Evolutionary conservation across 2,797 vertebrate genomes (phyloP).

Genomic region (Calcarius lapponicus): DNA sequence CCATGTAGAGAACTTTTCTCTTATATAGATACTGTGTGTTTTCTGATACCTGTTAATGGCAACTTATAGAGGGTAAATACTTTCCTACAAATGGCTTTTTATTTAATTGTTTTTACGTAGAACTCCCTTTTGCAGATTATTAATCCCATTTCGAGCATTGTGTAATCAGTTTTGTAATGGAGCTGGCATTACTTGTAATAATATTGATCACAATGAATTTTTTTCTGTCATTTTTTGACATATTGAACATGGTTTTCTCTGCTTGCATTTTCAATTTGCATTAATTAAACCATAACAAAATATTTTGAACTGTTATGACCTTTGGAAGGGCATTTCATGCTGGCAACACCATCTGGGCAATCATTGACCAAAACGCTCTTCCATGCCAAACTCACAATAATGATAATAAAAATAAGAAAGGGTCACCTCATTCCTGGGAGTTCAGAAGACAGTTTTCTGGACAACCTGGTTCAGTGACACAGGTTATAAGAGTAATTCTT

Average conservation of each 20-base stretch:
- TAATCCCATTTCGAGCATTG: background rate
- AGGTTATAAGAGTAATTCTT: background rate
- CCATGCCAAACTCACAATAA: background rate
- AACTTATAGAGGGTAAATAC: background rate
- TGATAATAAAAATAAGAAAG: background rate
- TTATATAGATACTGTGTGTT: fast-evolving
- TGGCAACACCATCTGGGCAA: background rate
- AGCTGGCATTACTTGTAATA: background rate
- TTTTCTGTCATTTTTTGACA: background rate
- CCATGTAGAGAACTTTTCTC: background rate
- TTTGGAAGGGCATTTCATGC: constrained; percentile 12
- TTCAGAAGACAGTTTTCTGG: background rate
- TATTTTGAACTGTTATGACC: background rate
- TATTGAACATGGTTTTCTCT: background rate
- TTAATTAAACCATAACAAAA: background rate
- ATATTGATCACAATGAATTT: background rate
- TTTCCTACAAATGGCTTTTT: background rate
- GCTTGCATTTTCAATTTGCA: background rate
- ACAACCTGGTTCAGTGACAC: background rate
- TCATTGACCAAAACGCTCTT: background rate
- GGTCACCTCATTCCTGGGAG: background rate
- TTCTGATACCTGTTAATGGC: background rate
- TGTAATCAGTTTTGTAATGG: constrained; percentile 7
- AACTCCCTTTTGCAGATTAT: background rate
- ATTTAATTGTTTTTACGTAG: background rate